These are phyloP conservation scores for Vanessa tameamea DNA, from an alignment of 1,140 invertebrate species.

Conservation along the genomic window DNA sequence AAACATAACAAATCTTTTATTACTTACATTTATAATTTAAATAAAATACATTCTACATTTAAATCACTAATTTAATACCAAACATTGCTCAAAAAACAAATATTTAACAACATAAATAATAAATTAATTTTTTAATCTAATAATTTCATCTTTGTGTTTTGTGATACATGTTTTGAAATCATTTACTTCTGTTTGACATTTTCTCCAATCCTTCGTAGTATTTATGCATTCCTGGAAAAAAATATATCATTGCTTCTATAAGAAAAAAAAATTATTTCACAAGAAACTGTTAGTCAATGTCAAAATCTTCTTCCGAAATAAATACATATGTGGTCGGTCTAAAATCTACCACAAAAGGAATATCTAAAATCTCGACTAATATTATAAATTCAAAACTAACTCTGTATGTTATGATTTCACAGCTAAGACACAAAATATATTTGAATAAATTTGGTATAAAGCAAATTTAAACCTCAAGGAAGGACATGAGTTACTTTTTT, in stretches of 20 bases:
- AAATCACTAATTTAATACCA: background rate
- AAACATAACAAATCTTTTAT: background rate
- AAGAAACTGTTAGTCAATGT: too few relatives aligned
- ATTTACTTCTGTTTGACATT: conserved; percentile 90
- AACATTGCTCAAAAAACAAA: background rate
- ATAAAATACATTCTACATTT: background rate
- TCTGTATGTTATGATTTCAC: too few relatives aligned
- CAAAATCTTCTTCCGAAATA: too few relatives aligned
- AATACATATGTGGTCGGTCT: too few relatives aligned
- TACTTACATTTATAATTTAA: conserved; percentile 1
- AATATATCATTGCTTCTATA: background rate
- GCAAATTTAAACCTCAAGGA: too few relatives aligned
- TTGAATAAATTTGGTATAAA: too few relatives aligned
- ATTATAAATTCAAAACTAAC: too few relatives aligned
- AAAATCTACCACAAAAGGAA: too few relatives aligned
- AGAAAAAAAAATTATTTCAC: too few relatives aligned
- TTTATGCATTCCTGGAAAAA: conserved; percentile 91
- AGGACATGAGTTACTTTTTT: too few relatives aligned
- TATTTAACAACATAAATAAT: background rate
- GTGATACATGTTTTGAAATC: conserved; percentile 90
- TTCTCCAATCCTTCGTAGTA: conserved; percentile 93
- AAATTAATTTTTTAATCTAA: conserved; percentile 43
- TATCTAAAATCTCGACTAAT: too few relatives aligned
- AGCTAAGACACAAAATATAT: too few relatives aligned
- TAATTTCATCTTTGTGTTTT: conserved; percentile 64